Evolutionary conservation across 2,113 vertebrate species (phyloP), one percentile per base, ranked within the genome.

Genomic region (Myrmophylax atrothorax): DNA sequence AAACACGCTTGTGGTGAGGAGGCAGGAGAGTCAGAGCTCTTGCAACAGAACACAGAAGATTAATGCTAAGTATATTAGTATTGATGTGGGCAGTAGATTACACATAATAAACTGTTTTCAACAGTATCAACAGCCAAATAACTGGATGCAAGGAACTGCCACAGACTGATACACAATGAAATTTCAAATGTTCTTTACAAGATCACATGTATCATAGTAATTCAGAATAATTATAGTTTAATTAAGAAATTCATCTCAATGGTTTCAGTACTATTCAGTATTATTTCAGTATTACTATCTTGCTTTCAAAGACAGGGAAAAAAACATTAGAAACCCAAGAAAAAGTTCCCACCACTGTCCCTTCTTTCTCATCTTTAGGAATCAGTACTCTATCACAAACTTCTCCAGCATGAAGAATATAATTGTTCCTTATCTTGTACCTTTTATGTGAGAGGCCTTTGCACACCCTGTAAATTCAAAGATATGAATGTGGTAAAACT

Each of bases 51-150:
- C 33, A 60, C 0, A 0, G 31, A 92, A 93, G 35, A 85, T 50
- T 70, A 80, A 87, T 67, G 42, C 5, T 80, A 93, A 84, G 35
- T 68, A 25, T 92, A 89, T 80, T 46, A n/a, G 5, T 70, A 88
- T 60, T 92, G 81, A 94, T 55, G 42, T 63, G 46, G 59, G 50
- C 46, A 90, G 44, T 42, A 86, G 73, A 80, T 93, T 89, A 87
- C 35, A 67, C 23, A 83, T 83, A 91, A 87, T 80, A 85, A 95
- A 80, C 59, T 72, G 5, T 60, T 94, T 92, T 62, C 87, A 94
- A 64, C 37, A 83, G 20, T 44, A 55, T 44, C 55, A 89, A 59
- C 12, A 47, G 55, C 33, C 17, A 70, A 84, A 87, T 63, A 13
- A 46, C 68, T 28, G 7, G n/a, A 84, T 72, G 69, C 28, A 93